These are phyloP conservation scores for Oreochromis niloticus DNA, from an alignment of 2,113 vertebrate genomes.

Conservation along the genomic window DNA sequence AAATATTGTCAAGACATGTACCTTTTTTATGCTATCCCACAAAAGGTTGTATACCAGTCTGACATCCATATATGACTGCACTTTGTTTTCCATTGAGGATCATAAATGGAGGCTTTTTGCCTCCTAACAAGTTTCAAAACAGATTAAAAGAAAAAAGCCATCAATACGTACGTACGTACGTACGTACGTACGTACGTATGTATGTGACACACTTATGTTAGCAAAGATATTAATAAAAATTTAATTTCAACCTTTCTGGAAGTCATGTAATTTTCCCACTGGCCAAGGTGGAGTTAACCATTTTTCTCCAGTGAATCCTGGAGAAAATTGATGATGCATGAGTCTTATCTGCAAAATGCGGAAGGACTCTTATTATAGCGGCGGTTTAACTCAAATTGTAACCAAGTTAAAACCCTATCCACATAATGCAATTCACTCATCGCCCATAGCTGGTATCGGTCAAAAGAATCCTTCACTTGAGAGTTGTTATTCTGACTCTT, in stretches of 20 bases:
- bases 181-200: too few species aligned
- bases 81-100: not conserved
- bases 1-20: not conserved
- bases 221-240: not conserved
- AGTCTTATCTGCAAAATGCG: not conserved
- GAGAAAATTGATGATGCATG: not conserved
- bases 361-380: not conserved
- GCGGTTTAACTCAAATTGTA: not conserved
- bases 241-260: not conserved
- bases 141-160: not conserved
- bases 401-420: not conserved
- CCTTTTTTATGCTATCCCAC: not conserved
- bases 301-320: not conserved
- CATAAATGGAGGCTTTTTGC: not conserved
- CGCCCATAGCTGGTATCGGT: not conserved
- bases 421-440: not conserved
- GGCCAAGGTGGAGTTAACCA: not conserved
- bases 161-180: too few species aligned
- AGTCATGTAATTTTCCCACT: not conserved
- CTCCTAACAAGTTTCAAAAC: not conserved
- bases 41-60: not conserved
- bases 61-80: not conserved
- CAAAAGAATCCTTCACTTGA: not conserved
- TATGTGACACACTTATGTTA: not conserved
- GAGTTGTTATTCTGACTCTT: not conserved